Base-by-base conservation (phyloP, 2,797 vertebrate genomes). In the Sebastes itinus region DNA sequence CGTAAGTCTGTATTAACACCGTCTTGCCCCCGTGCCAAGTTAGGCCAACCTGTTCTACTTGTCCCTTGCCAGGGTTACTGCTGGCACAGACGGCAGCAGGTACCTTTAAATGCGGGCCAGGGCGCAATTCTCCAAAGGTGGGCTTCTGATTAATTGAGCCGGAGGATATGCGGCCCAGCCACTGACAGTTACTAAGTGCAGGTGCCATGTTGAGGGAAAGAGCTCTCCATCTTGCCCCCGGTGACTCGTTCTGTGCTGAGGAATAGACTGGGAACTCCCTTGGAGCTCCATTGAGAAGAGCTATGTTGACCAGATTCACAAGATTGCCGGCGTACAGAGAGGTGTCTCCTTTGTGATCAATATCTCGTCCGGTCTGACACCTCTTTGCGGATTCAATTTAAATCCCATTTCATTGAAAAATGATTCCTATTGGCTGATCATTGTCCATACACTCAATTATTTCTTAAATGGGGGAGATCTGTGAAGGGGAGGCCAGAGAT, bases 101-200 rank as follows among this genome's bases (percentile, higher is more conserved):
- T 84, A 88, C 74, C 81, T 88, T 86, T 90, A 81, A 92, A 83
- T 33, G 58, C 5, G n/a, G 74, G 84, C 89, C 88, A 83, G 72
- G 73, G 54, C 59, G 65, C 64, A 60, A 62, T 59, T 78, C 88
- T 91, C 88, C 81, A 80, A 91, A 87, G 92, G 84, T 88, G 92
- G 92, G 85, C 85, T 82, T 82, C 89, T 94, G 93, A 95, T 95
- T 94, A 94, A 95, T 92, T 80, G 92, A 90, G 86, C 81, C 85
- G 77, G 81, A 82, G 85, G 78, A 90, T 83, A 83, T 79, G 84
- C 61, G 28, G 71, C 68, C 81, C 58, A 68, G 77, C 78, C 68
- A 59, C 83, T 88, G 95, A 93, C 92, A 92, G 91, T 82, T 92
- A 94, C 84, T 83, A 90, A 95, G 89, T 88, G 73, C 66, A 62